A percentile compares a stretch with the other conserved stretches of the same genome.
Evolutionary conservation across 2,888 invertebrate species (phyloP).

Genomic region (Drosophila kuntzei): DNA sequence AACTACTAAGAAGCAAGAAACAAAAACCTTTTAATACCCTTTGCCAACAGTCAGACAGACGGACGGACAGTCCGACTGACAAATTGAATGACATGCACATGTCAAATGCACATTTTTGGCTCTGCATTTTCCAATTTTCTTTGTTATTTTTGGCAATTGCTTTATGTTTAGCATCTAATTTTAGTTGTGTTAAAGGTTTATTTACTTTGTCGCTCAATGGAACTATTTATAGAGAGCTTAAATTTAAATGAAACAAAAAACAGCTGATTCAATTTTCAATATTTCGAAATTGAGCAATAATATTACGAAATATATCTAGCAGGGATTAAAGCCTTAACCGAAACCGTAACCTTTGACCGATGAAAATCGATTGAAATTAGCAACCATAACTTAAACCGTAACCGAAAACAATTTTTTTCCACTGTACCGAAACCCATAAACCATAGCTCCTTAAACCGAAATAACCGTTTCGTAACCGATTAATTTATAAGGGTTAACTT

Average conservation of each 20-base stretch:
- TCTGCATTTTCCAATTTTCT: conserved; percentile 12
- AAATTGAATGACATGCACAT: conserved; percentile 71
- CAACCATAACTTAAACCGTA: too few relatives aligned
- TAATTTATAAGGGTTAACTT: too few relatives aligned
- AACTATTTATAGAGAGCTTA: conserved; percentile 41
- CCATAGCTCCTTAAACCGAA: too few relatives aligned
- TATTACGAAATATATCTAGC: conserved; percentile 2
- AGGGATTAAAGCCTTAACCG: too few relatives aligned
- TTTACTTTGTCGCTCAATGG: conserved; percentile 53
- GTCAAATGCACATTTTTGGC: conserved; percentile 65
- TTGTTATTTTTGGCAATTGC: conserved; percentile 70
- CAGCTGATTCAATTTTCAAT: conserved; percentile 22
- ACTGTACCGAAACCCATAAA: too few relatives aligned
- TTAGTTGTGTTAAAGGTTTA: conserved; percentile 45
- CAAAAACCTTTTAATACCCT: conserved; percentile 60
- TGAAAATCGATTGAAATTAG: too few relatives aligned
- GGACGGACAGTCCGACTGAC: conserved; percentile 20
- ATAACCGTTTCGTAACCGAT: too few relatives aligned
- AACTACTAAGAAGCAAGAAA: conserved; percentile 21
- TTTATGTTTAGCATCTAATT: conserved; percentile 32
- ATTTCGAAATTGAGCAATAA: not conserved
- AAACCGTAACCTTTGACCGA: too few relatives aligned
- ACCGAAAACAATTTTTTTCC: too few relatives aligned
- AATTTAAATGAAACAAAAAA: not conserved
- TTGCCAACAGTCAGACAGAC: conserved; percentile 38